Base-by-base conservation (phyloP, 1,140 invertebrate species). In the Calephelis nemesis region DNA sequence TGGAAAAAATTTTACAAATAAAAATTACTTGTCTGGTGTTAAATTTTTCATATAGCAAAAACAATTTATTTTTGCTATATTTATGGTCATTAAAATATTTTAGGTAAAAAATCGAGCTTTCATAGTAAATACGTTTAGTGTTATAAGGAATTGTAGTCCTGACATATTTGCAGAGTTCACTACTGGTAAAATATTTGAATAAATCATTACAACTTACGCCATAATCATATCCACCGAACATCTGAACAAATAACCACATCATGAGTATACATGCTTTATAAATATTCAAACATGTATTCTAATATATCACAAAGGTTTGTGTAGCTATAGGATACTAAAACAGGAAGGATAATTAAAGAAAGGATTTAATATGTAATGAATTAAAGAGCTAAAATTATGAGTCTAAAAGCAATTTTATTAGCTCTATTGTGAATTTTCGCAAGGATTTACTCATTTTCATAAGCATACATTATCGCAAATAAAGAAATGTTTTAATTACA, bases 221-320 rank as follows among this genome's bases (percentile, higher is more conserved):
- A 82, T 87, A 92, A 76, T 92, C 89, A 89, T 92, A 92, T 90
- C 89, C 90, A 85, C 83, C 88, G 88, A 90, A 92, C 88, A 91
- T 92, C 90, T 92, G 78, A 79, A 90, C 83, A 90, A 73, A 90
- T 81, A 91, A 89, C 84, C 77, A 66, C 67, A 64, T 70, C 64
- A 78, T 74, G 72, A 74, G 42, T 69, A 73, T 70, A 63, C 58
- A 58, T 54, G 62, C 70, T 63, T 71, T 62, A 11, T n/a, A 63
- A 66, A 10, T 62, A 19, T 69, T 30, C 12, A 4, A 63, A 66
- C 54, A 45, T 68, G 15, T 67, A 47, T 60, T 45, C 6, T 47
- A 45, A 6, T 45, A 45, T 45, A 45, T 45, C 42, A 45, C 42
- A 45, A 45, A 7, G 42, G 42, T 45, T 7, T 7, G 42, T 45